A percentile compares a stretch with the other conserved stretches of the same genome.
Evolutionary conservation across 2,888 invertebrate species (phyloP).

Genomic region (Eupeodes luniger): DNA sequence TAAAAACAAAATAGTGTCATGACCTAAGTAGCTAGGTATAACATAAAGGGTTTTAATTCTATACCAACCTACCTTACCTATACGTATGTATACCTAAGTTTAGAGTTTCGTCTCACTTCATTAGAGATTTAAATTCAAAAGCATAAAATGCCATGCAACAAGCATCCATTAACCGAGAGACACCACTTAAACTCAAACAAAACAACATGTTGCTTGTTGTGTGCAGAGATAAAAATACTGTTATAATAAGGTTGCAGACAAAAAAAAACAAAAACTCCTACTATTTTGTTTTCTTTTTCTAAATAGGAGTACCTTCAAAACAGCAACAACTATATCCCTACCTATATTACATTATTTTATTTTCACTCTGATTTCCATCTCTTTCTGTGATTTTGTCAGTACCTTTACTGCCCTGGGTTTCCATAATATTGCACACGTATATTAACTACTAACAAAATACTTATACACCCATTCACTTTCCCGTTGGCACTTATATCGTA

Average conservation of each 20-base stretch:
- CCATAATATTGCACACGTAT: slow-evolving; percentile 50
- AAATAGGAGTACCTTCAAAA: neutral
- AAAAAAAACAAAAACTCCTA: slow-evolving; percentile 34
- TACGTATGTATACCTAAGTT: no score
- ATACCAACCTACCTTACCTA: no score
- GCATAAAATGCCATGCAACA: slow-evolving; percentile 54
- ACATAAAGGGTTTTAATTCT: neutral
- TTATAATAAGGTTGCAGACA: slow-evolving; percentile 44
- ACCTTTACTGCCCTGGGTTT: neutral
- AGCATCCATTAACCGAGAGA: slow-evolving; percentile 52
- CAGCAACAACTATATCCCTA: neutral
- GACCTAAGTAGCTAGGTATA: neutral
- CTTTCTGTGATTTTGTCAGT: slow-evolving; percentile 37
- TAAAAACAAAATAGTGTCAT: neutral
- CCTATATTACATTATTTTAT: neutral
- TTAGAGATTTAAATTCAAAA: slow-evolving; percentile 41
- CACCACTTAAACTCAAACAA: slow-evolving; percentile 3
- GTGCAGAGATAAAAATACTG: slow-evolving; percentile 29
- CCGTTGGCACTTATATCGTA: slow-evolving; percentile 74
- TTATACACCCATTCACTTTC: slow-evolving; percentile 71
- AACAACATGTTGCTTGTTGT: slow-evolving; percentile 4
- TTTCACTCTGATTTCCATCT: slow-evolving; percentile 3
- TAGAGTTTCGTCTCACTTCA: slow-evolving; percentile 58
- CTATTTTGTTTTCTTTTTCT: slow-evolving; percentile 14
- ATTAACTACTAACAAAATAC: neutral